These are phyloP conservation scores for Punctoribates punctum DNA, from an alignment of 2,888 invertebrate genomes.

Conservation along the genomic window DNA sequence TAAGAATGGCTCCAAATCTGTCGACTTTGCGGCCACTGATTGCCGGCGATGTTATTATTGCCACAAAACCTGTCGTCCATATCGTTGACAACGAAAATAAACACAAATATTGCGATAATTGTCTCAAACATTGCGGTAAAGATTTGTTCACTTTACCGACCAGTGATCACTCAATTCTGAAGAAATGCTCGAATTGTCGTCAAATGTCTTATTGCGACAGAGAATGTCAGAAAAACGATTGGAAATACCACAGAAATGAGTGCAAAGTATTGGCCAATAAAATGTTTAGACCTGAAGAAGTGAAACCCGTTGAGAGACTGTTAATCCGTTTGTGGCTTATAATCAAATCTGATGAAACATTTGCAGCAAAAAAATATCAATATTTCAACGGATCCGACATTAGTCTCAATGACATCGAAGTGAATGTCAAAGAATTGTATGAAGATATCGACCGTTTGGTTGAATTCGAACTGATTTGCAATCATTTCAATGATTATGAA, in stretches of 20 bases:
- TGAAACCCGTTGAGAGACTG: too few species aligned
- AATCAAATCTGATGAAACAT: constrained; percentile 2
- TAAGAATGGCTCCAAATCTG: too few species aligned
- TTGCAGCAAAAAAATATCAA: background rate
- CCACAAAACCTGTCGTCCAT: background rate
- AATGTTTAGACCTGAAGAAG: too few species aligned
- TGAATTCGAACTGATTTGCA: background rate
- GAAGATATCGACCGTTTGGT: background rate
- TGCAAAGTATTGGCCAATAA: background rate
- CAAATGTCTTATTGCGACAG: background rate
- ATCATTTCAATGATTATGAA: background rate
- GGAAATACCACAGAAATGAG: constrained; percentile 16
- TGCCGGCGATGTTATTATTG: background rate
- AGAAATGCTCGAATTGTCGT: background rate
- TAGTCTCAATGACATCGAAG: background rate
- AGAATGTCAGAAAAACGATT: background rate
- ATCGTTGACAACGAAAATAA: background rate
- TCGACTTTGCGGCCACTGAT: too few species aligned
- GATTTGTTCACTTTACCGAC: too few species aligned
- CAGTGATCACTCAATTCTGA: background rate
- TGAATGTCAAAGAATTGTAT: background rate
- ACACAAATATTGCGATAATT: background rate
- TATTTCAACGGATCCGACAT: constrained; percentile 4
- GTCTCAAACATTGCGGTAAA: background rate
- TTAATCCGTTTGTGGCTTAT: background rate